phyloP scores from a whole-genome alignment of 2,888 invertebrate genomes.

The Drosophila atripex region DNA sequence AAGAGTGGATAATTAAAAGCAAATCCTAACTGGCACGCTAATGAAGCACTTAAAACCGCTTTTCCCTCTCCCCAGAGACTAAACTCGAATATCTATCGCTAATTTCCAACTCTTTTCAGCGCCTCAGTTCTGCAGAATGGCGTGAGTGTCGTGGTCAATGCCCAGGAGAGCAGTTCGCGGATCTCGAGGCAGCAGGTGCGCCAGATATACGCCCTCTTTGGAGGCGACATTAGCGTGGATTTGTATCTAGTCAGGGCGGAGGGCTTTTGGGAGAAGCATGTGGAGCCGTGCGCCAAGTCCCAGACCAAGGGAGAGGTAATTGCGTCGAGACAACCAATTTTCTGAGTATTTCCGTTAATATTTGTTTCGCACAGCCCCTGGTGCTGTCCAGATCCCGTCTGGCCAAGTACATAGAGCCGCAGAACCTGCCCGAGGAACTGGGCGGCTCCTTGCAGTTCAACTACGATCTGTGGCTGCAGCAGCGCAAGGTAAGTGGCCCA shows the following conservation, averaged over 20 bases:
- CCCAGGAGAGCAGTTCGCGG: constrained; percentile 87
- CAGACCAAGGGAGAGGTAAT: constrained; percentile 86
- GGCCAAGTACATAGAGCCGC: constrained; percentile 87
- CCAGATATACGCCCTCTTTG: constrained; percentile 85
- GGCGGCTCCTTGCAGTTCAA: constrained; percentile 89
- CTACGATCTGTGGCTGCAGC: constrained; percentile 90
- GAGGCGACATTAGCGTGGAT: constrained; percentile 84
- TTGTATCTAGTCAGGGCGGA: constrained; percentile 89
- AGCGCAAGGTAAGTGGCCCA: constrained; percentile 87
- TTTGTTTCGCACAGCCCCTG: constrained; percentile 85
- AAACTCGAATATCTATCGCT: background rate
- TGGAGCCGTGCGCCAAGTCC: constrained; percentile 88
- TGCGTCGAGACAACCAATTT: background rate
- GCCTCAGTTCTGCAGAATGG: constrained; percentile 84
- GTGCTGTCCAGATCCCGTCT: constrained; percentile 89
- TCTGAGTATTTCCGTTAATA: background rate
- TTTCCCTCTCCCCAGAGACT: background rate
- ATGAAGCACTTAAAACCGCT: constrained; percentile 38
- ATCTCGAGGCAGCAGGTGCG: constrained; percentile 87
- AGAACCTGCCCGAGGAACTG: constrained; percentile 89
- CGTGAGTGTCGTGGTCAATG: constrained; percentile 87
- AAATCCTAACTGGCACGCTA: constrained; percentile 34
- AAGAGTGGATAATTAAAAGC: constrained; percentile 40
- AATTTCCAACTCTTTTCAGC: constrained; percentile 54
- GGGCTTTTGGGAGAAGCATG: constrained; percentile 91